Conservation (phyloP, 2,888 invertebrate genomes). For the Agrilus cyanescens region DNA sequence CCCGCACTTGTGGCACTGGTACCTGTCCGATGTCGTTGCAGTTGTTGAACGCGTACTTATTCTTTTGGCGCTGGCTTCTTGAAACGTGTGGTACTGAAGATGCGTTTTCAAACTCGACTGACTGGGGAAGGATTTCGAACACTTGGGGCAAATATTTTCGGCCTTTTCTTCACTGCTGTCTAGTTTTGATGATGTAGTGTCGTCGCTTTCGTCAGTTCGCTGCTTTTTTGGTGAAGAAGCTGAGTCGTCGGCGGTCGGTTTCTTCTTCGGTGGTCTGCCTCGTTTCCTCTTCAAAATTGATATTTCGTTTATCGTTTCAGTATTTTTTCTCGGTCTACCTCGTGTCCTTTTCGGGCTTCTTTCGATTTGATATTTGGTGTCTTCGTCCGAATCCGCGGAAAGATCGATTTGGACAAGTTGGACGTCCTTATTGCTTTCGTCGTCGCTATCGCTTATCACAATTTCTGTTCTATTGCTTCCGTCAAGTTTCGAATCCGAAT, state of each 20-base stretch:
- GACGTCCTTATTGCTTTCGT: constrained; percentile 11
- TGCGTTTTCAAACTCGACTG: constrained; percentile 30
- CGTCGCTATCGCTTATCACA: constrained; percentile 20
- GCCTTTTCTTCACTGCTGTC: constrained; percentile 14
- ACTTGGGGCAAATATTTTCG: constrained; percentile 27
- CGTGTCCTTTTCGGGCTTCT: background rate
- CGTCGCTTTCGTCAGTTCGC: background rate
- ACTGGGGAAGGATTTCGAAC: constrained; percentile 32
- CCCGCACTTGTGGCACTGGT: constrained; percentile 27
- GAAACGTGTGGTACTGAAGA: constrained; percentile 28
- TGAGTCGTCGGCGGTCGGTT: background rate
- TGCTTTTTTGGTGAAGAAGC: background rate
- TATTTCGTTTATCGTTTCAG: constrained; percentile 1
- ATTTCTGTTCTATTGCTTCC: constrained; percentile 16
- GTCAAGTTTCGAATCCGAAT: constrained; percentile 19
- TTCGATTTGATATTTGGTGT: constrained; percentile 5
- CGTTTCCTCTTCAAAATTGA: constrained; percentile 15
- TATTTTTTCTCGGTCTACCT: constrained; percentile 10
- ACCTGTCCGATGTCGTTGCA: constrained; percentile 4
- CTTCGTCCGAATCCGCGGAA: constrained; percentile 18
- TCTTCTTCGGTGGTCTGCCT: constrained; percentile 20
- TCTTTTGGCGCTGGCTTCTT: constrained; percentile 11
- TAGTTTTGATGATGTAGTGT: constrained; percentile 2
- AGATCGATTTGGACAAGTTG: constrained; percentile 21
- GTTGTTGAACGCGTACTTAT: constrained; percentile 2